Evolutionary conservation across 2,797 vertebrate genomes (phyloP).

Genomic region (Lateolabrax maculatus): DNA sequence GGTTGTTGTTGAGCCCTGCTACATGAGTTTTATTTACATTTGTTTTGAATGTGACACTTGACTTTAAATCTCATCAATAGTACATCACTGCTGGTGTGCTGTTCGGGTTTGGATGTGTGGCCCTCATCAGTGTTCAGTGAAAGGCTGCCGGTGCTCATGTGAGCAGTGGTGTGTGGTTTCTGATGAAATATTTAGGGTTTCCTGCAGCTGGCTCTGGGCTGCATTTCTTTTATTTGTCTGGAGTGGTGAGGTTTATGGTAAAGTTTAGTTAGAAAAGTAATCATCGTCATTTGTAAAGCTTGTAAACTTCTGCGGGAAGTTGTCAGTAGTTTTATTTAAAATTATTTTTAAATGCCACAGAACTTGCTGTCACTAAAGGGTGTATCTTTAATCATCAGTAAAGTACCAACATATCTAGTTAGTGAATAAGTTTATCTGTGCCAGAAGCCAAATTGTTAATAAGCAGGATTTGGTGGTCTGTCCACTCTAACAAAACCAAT

Average conservation of each 20-base stretch:
- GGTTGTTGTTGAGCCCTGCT: neutral
- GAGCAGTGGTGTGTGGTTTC: slow-evolving; percentile 40
- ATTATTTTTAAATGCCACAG: neutral
- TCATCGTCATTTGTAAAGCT: neutral
- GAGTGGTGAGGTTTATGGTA: accelerated
- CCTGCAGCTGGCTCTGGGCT: slow-evolving; percentile 28
- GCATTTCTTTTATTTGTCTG: neutral
- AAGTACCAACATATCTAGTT: neutral
- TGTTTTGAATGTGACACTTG: neutral
- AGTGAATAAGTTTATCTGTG: neutral
- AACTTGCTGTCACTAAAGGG: neutral
- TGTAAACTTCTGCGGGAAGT: neutral
- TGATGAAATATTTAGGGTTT: slow-evolving; percentile 71
- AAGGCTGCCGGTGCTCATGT: slow-evolving; percentile 13
- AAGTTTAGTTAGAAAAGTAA: neutral
- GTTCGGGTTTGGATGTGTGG: slow-evolving; percentile 12
- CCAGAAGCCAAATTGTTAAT: neutral
- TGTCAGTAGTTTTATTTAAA: neutral
- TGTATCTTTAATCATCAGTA: neutral
- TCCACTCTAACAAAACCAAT: neutral
- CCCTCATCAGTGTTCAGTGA: neutral
- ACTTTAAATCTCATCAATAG: neutral
- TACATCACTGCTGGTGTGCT: neutral
- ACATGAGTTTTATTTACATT: slow-evolving; percentile 17
- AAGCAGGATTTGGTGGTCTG: neutral